Evolutionary conservation across 2,797 vertebrate genomes (phyloP), one percentile per base, ranked within the genome.

Genomic region (Bovichtus variegatus): DNA sequence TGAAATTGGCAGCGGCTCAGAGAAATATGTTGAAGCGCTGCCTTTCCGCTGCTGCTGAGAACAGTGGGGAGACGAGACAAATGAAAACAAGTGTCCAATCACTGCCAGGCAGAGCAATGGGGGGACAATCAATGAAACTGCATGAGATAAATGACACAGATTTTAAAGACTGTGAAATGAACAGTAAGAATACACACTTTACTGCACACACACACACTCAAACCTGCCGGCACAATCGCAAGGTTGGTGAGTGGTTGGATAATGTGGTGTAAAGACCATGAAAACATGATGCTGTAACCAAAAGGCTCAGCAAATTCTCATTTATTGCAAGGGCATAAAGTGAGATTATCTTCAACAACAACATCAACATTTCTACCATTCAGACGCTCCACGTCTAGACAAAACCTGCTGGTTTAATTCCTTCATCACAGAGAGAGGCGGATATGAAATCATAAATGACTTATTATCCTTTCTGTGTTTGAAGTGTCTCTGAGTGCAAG

Each of bases 61-160:
- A 55, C 74, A 65, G 65, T 29, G 25, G 62, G 69, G 43, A 49
- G 66, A 73, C 3, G 2, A 57, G 71, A 72, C 65, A 9, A 76
- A 72, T 8, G 23, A 46, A 70, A 55, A 49, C 69, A 81, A 78
- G 6, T 6, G 85, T 79, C 82, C 85, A 84, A 80, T 88, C 85
- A 73, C 46, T 21, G 68, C 1, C 67, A 70, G 57, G 70, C 64
- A 29, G 53, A 68, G 70, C 43, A 3, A n/a, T 4, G 53, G 82
- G 82, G 74, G 68, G 4, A 61, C 78, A 82, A 86, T 87, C 89
- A 83, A 74, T 83, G 74, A 40, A 80, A n/a, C 74, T 0, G 65
- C 71, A 69, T 72, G 81, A 82, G 58, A 88, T 64, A 54, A 88
- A 86, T 71, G 66, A 84, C 54, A 72, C 60, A 58, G 44, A 74